Evolutionary conservation across 2,797 vertebrate species (phyloP).

Genomic region (Australoheros facetus): DNA sequence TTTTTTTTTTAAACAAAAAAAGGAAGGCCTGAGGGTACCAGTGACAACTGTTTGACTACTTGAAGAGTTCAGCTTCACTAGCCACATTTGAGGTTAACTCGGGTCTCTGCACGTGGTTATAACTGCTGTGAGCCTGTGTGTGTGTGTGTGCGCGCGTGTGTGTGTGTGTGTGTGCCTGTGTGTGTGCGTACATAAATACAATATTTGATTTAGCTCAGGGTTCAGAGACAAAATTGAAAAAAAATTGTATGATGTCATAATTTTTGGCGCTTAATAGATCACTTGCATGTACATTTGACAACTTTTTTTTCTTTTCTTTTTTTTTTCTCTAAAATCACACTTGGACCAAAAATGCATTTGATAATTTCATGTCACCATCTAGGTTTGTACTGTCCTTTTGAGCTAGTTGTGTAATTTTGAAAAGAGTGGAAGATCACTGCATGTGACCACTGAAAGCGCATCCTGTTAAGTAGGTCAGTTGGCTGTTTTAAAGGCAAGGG

Average conservation of each 20-base stretch:
- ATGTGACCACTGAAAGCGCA: constrained; percentile 51
- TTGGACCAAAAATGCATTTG: constrained; percentile 76
- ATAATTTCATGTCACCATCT: constrained; percentile 40
- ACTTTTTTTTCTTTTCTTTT: constrained; percentile 21
- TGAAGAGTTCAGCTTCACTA: constrained; percentile 20
- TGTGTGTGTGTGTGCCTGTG: constrained; percentile 11
- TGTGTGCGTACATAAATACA: constrained; percentile 26
- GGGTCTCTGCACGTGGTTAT: constrained; percentile 33
- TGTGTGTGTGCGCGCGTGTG: constrained; percentile 21
- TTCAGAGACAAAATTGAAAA: constrained; percentile 76
- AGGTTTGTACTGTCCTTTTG: constrained; percentile 39
- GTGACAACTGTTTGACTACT: constrained; percentile 64
- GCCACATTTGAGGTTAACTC: constrained; percentile 75
- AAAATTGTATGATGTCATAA: constrained; percentile 75
- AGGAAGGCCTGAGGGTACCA: constrained; percentile 54
- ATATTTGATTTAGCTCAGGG: constrained; percentile 82
- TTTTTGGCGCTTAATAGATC: constrained; percentile 63
- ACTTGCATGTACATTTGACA: constrained; percentile 51
- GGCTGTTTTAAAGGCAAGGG: constrained; percentile 32
- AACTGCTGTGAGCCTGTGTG: constrained; percentile 57
- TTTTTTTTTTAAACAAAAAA: constrained; percentile 10
- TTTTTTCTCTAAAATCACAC: constrained; percentile 33
- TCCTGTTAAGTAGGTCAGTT: constrained; percentile 17
- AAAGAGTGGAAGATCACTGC: constrained; percentile 20
- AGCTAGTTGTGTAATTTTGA: constrained; percentile 41